Evolutionary conservation across 2,888 invertebrate genomes (phyloP).

Genomic region (Caenorhabditis angaria): DNA sequence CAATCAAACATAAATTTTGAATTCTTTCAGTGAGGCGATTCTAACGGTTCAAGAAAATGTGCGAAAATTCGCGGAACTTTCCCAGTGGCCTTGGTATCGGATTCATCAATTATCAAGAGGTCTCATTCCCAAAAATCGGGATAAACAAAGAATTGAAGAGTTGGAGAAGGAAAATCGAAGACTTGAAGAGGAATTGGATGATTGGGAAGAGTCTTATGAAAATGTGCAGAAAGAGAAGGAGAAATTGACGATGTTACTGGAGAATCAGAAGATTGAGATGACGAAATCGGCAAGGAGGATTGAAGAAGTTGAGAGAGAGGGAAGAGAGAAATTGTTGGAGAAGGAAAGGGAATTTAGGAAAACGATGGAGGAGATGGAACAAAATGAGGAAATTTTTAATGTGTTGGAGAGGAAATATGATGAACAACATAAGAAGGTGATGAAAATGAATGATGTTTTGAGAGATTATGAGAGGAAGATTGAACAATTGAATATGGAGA

Average conservation of each 20-base stretch:
- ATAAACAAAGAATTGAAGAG: slow-evolving; percentile 38
- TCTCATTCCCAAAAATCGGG: slow-evolving; percentile 58
- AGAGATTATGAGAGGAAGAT: slow-evolving; percentile 61
- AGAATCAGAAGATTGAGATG: slow-evolving; percentile 26
- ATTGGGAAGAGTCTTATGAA: slow-evolving; percentile 26
- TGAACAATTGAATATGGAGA: slow-evolving; percentile 60
- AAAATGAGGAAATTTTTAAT: slow-evolving; percentile 66
- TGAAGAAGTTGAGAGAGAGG: slow-evolving; percentile 29
- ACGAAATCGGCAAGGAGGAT: slow-evolving; percentile 21
- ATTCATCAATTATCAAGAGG: slow-evolving; percentile 55
- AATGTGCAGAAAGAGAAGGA: slow-evolving; percentile 36
- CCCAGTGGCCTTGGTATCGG: slow-evolving; percentile 65
- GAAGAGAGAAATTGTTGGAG: slow-evolving; percentile 30
- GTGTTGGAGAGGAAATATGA: slow-evolving; percentile 65
- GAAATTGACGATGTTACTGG: slow-evolving; percentile 33
- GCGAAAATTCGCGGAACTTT: slow-evolving; percentile 48
- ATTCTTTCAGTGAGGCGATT: slow-evolving; percentile 50
- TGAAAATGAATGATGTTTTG: slow-evolving; percentile 60
- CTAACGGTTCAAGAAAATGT: slow-evolving; percentile 63
- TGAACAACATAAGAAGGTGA: slow-evolving; percentile 68
- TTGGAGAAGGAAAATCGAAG: slow-evolving; percentile 32
- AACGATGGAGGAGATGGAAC: slow-evolving; percentile 60
- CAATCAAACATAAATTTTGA: neutral
- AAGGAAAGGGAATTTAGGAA: slow-evolving; percentile 48
- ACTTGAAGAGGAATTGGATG: slow-evolving; percentile 26